Conservation (phyloP, 2,113 vertebrate genomes). For the Oncorhynchus nerka region DNA sequence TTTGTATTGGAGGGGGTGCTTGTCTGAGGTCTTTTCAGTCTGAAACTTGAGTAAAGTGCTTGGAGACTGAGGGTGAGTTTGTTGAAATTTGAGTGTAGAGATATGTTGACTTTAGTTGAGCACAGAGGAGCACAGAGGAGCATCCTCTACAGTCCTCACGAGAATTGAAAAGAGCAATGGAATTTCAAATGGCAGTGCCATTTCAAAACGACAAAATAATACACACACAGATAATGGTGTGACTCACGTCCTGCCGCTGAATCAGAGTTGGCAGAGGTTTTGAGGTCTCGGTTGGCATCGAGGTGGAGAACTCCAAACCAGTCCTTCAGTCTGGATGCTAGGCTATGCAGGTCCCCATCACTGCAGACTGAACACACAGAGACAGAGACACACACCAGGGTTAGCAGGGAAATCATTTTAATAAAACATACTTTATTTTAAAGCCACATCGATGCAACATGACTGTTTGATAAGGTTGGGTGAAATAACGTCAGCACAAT, state of each 20-base stretch:
- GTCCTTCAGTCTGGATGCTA: slow-evolving; percentile 84
- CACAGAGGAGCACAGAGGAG: slow-evolving; percentile 29
- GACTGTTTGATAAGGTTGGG: too few species aligned
- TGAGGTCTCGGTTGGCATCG: slow-evolving; percentile 82
- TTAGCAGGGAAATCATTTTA: not conserved
- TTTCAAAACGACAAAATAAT: not conserved
- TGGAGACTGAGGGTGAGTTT: not conserved
- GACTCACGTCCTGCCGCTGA: slow-evolving; percentile 80
- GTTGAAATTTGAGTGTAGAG: slow-evolving; percentile 14
- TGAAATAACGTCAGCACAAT: too few species aligned
- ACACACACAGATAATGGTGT: slow-evolving; percentile 14
- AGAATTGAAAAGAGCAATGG: slow-evolving; percentile 24
- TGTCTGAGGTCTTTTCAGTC: too few species aligned
- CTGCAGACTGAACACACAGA: slow-evolving; percentile 75
- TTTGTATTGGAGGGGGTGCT: too few species aligned
- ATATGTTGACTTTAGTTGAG: slow-evolving; percentile 51
- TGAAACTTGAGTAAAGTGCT: too few species aligned
- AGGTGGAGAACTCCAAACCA: slow-evolving; percentile 86
- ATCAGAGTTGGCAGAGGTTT: slow-evolving; percentile 73
- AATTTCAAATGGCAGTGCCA: slow-evolving; percentile 19
- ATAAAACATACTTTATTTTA: not conserved
- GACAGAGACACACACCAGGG: slow-evolving; percentile 12
- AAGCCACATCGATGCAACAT: not conserved
- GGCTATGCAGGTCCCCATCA: slow-evolving; percentile 79
- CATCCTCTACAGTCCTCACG: slow-evolving; percentile 31